Percentiles rank a stretch among this genome's conserved stretches.
phyloP scores from a whole-genome alignment of 2,888 invertebrate species.

The Ormyrus nitidulus region DNA sequence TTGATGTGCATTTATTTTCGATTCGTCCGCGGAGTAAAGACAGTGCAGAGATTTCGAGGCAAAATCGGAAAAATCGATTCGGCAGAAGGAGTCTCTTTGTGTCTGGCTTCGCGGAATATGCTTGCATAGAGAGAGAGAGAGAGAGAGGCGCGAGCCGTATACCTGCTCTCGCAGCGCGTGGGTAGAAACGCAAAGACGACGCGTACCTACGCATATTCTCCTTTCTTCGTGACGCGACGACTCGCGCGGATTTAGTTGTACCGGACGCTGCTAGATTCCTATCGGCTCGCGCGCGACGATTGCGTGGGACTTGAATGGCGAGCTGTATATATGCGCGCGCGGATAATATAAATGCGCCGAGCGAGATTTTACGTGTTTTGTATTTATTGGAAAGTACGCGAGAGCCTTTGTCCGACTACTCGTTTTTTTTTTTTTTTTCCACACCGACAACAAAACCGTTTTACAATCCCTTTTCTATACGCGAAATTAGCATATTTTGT shows the following conservation, averaged over 20 bases:
- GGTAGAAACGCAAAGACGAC: constrained; percentile 3
- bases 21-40: too few relatives aligned
- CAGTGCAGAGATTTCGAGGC: too few relatives aligned
- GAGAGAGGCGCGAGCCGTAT: too few relatives aligned
- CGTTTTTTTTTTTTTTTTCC: constrained; percentile 1
- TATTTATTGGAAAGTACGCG: constrained; percentile 25
- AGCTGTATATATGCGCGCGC: constrained; percentile 20
- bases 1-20: too few relatives aligned
- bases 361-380: constrained; percentile 7
- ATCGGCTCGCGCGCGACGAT: constrained; percentile 1
- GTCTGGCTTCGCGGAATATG: too few relatives aligned
- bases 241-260: constrained; percentile 16
- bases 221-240: constrained; percentile 1
- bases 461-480: not conserved
- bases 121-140: too few relatives aligned
- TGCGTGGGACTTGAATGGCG: constrained; percentile 34
- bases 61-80: too few relatives aligned
- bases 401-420: constrained; percentile 1
- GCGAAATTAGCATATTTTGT: not conserved
- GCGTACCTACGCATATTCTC: constrained; percentile 17
- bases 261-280: constrained; percentile 20
- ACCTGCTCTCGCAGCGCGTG: constrained; percentile 30
- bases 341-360: constrained; percentile 14
- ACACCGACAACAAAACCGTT: not conserved
- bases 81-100: too few relatives aligned